phyloP scores from a whole-genome alignment of 1,140 invertebrate species.

The Drosophila sulfurigaster region DNA sequence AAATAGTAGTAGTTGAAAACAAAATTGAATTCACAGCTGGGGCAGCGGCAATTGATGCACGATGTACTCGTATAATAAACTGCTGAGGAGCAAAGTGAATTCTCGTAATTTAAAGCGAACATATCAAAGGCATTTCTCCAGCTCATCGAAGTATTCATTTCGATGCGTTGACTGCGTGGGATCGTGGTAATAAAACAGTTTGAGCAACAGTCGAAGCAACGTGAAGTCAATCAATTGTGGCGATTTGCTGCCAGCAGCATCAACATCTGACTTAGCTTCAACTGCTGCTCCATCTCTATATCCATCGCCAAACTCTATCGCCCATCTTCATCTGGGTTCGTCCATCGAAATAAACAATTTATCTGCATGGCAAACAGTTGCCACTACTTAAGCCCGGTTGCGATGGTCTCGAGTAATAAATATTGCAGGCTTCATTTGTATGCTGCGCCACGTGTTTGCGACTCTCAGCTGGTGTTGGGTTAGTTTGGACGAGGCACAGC shows the following conservation, averaged over 20 bases:
- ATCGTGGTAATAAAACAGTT: constrained; percentile 54
- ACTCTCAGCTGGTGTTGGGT: constrained; percentile 12
- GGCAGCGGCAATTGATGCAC: background rate
- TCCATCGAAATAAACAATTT: constrained; percentile 45
- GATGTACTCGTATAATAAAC: constrained; percentile 15
- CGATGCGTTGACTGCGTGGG: constrained; percentile 40
- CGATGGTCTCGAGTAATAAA: constrained; percentile 56
- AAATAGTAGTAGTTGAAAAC: background rate
- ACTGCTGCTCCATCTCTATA: background rate
- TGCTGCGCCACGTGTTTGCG: constrained; percentile 62
- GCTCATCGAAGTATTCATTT: constrained; percentile 51
- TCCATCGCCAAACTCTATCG: background rate
- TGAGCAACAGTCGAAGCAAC: constrained; percentile 27
- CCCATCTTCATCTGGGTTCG: background rate
- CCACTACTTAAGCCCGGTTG: constrained; percentile 27
- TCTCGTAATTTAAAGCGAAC: constrained; percentile 35
- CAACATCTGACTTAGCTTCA: constrained; percentile 6
- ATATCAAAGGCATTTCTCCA: constrained; percentile 16
- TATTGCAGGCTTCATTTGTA: constrained; percentile 77
- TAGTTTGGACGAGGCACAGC: no score
- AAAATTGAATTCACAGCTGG: background rate
- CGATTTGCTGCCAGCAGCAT: constrained; percentile 1
- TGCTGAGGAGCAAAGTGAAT: constrained; percentile 5
- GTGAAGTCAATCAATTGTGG: constrained; percentile 66
- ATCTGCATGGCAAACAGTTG: constrained; percentile 36